phyloP scores from a whole-genome alignment of 2,113 vertebrate species.

The Thinocorus orbignyianus region DNA sequence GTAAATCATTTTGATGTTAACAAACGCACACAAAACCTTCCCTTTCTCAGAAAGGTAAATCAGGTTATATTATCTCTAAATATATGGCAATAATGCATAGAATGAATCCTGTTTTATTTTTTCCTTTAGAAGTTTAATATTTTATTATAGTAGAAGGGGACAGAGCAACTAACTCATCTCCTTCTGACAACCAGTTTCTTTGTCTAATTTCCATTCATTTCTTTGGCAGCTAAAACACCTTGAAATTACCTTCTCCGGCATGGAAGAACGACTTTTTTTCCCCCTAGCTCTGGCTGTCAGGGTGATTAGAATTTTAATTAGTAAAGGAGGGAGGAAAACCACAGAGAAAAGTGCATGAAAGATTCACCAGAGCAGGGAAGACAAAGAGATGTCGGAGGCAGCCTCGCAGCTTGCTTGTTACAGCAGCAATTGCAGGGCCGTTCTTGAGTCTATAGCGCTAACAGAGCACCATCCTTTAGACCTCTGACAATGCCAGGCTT shows the following conservation, averaged over 20 bases:
- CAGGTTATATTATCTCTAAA: slow-evolving; percentile 1
- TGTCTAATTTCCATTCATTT: slow-evolving; percentile 74
- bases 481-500: not conserved
- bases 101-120: not conserved
- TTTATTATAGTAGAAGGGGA: slow-evolving; percentile 41
- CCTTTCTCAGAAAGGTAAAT: slow-evolving; percentile 6
- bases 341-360: slow-evolving; percentile 54
- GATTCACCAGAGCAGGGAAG: slow-evolving; percentile 67
- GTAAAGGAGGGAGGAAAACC: slow-evolving; percentile 69
- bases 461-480: not conserved
- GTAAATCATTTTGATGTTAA: slow-evolving; percentile 38
- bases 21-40: slow-evolving; percentile 25
- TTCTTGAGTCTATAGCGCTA: not conserved
- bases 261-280: slow-evolving; percentile 65
- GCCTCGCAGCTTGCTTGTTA: slow-evolving; percentile 31
- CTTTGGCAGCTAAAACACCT: slow-evolving; percentile 79
- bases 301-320: slow-evolving; percentile 88
- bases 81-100: not conserved
- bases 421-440: not conserved
- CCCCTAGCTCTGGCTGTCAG: slow-evolving; percentile 67
- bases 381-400: slow-evolving; percentile 61
- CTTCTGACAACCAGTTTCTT: slow-evolving; percentile 69
- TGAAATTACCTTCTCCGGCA: slow-evolving; percentile 80
- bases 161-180: slow-evolving; percentile 60
- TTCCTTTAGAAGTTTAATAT: slow-evolving; percentile 43